phyloP scores from a whole-genome alignment of 2,113 vertebrate species.

The Muscicapa adusta region DNA sequence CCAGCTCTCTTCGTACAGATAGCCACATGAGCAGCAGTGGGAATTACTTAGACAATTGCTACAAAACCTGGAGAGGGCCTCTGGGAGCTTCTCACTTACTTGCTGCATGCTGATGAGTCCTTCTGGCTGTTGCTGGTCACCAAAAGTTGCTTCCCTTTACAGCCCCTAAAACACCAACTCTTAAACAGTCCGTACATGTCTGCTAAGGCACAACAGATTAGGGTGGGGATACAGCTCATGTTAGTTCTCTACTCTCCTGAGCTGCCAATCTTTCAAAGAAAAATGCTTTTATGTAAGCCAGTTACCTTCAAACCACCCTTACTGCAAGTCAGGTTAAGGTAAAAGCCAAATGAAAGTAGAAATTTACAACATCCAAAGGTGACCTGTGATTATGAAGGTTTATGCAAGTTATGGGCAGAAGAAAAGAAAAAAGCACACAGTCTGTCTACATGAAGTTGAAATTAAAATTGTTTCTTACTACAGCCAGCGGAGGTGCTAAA shows the following conservation, averaged over 20 bases:
- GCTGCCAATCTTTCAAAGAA: neutral
- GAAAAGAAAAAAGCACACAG: neutral
- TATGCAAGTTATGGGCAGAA: neutral
- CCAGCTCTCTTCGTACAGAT: neutral
- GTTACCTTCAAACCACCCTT: neutral
- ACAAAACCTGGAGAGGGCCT: neutral
- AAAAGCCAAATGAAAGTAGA: neutral
- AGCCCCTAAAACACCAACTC: neutral
- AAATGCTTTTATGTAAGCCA: neutral
- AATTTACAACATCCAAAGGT: neutral
- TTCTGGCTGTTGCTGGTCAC: neutral
- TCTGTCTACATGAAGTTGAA: neutral
- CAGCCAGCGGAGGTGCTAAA: neutral
- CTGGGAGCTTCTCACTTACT: neutral
- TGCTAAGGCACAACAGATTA: neutral
- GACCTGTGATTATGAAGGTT: neutral
- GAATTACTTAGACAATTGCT: neutral
- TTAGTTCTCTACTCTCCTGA: neutral
- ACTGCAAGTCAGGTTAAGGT: neutral
- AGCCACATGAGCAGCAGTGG: neutral
- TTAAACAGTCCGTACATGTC: neutral
- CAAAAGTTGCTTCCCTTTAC: neutral
- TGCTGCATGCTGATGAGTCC: neutral
- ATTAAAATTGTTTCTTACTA: neutral
- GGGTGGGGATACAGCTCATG: neutral